Evolutionary conservation across 2,113 vertebrate species (phyloP).

Genomic region (Pavo muticus): DNA sequence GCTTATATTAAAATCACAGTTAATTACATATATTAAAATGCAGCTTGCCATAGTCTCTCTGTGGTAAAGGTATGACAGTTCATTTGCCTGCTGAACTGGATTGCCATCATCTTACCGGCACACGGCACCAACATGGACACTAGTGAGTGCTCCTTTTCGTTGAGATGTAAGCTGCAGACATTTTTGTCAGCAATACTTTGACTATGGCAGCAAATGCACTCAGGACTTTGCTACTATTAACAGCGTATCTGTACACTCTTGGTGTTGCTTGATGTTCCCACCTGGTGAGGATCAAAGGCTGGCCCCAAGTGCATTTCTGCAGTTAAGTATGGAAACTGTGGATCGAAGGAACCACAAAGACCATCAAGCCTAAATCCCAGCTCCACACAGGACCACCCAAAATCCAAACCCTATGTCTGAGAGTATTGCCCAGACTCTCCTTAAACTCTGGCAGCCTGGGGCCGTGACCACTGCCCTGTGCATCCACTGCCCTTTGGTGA

Average conservation of each 20-base stretch:
- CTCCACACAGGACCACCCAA: too few relatives aligned
- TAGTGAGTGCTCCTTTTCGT: background rate
- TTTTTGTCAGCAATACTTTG: background rate
- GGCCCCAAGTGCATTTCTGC: background rate
- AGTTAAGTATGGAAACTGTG: background rate
- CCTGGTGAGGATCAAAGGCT: background rate
- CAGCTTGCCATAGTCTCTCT: background rate
- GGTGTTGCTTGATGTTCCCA: background rate
- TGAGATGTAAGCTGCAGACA: rapidly evolving
- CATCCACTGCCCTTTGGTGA: too few relatives aligned
- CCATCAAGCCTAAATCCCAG: too few relatives aligned
- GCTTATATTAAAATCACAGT: background rate
- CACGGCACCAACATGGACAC: background rate
- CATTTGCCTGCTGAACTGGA: background rate
- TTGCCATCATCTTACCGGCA: rapidly evolving
- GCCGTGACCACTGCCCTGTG: too few relatives aligned
- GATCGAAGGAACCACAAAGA: too few relatives aligned
- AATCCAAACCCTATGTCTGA: too few relatives aligned
- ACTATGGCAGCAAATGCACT: background rate
- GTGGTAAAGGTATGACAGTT: background rate
- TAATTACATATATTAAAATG: background rate
- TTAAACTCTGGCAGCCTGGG: too few relatives aligned
- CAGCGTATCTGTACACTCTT: rapidly evolving
- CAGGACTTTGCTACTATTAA: background rate
- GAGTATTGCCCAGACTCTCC: too few relatives aligned